phyloP scores from a whole-genome alignment of 2,797 vertebrate species.

The Sebastes steindachneri region DNA sequence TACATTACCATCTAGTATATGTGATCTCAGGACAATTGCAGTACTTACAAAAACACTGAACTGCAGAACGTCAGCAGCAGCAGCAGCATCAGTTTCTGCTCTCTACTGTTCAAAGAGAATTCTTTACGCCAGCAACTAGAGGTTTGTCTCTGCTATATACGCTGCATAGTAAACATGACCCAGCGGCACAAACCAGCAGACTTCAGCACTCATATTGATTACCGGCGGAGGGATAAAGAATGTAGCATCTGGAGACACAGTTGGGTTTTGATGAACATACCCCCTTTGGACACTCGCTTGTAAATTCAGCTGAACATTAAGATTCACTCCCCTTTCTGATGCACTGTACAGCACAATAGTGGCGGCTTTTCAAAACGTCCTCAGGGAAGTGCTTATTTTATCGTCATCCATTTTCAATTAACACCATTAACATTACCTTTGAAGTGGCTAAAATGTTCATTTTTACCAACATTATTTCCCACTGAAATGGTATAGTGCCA shows the following conservation, averaged over 20 bases:
- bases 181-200: constrained; percentile 41
- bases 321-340: background rate
- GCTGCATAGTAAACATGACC: constrained; percentile 61
- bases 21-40: background rate
- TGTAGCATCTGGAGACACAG: constrained; percentile 55
- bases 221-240: constrained; percentile 34
- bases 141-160: constrained; percentile 40
- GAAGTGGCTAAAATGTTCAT: background rate
- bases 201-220: constrained; percentile 52
- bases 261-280: constrained; percentile 61
- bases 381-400: background rate
- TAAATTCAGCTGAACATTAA: constrained; percentile 29
- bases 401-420: constrained; percentile 2
- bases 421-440: background rate
- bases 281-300: constrained; percentile 24
- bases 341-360: background rate
- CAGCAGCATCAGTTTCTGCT: constrained; percentile 3
- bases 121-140: constrained; percentile 40
- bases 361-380: background rate
- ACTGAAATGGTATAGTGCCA: background rate
- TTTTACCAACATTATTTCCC: background rate
- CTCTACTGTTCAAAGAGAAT: constrained; percentile 62
- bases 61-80: constrained; percentile 9
- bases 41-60: background rate
- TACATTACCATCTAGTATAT: background rate